Evolutionary conservation across 2,797 vertebrate species (phyloP).

Genomic region (Petrocephalus schoutedeni): DNA sequence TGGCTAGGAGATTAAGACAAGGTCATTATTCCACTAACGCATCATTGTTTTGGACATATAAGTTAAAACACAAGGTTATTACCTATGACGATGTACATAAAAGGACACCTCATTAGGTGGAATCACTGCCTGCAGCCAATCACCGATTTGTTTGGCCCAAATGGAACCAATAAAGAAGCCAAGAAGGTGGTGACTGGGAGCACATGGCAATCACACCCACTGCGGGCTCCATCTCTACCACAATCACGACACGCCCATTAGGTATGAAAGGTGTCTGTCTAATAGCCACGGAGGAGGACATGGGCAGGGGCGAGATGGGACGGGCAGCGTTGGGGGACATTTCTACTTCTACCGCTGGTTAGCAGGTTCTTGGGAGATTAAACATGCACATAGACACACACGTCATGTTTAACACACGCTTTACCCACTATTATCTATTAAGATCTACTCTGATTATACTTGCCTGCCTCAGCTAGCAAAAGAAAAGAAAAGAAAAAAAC

Average conservation of each 20-base stretch:
- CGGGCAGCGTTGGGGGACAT: neutral
- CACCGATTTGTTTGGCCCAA: neutral
- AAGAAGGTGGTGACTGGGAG: neutral
- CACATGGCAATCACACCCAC: neutral
- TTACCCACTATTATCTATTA: neutral
- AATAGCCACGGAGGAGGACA: neutral
- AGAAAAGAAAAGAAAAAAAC: slow-evolving; percentile 54
- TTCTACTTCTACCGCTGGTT: neutral
- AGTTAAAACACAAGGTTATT: neutral
- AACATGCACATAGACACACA: neutral
- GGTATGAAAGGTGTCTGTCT: neutral
- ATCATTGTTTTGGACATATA: neutral
- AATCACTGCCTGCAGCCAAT: neutral
- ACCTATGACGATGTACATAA: neutral
- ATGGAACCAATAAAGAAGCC: neutral
- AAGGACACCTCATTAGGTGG: neutral
- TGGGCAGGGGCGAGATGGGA: neutral
- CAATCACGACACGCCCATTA: neutral
- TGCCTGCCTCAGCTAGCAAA: slow-evolving; percentile 64
- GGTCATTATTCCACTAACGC: neutral
- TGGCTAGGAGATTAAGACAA: neutral
- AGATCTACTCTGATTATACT: slow-evolving; percentile 45
- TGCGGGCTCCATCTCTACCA: neutral
- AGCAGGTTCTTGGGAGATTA: neutral
- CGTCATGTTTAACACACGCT: slow-evolving; percentile 37